Percentiles rank a stretch among this genome's conserved stretches.
Evolutionary conservation across 2,888 invertebrate species (phyloP).

Genomic region (Platynereis dumerilii): DNA sequence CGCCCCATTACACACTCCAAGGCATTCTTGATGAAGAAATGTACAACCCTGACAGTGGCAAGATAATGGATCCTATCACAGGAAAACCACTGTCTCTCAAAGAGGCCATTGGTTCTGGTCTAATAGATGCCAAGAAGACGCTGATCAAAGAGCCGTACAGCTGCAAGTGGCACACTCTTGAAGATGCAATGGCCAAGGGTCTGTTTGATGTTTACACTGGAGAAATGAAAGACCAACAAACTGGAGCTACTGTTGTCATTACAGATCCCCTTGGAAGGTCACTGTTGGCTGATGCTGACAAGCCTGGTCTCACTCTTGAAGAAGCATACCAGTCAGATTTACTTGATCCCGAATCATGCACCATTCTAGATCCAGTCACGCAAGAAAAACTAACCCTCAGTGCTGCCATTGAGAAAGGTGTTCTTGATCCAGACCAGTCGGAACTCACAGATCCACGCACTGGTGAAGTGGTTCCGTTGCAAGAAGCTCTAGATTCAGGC

Average conservation of each 20-base stretch:
- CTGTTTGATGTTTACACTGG: slow-evolving; percentile 31
- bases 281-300: slow-evolving; percentile 46
- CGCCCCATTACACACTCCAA: slow-evolving; percentile 15
- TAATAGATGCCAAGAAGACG: slow-evolving; percentile 69
- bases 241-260: slow-evolving; percentile 45
- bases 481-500: slow-evolving; percentile 76
- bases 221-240: slow-evolving; percentile 40
- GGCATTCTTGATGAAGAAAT: slow-evolving; percentile 59
- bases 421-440: slow-evolving; percentile 75
- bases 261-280: slow-evolving; percentile 54
- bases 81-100: slow-evolving; percentile 78
- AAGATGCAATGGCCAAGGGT: slow-evolving; percentile 30
- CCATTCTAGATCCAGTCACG: slow-evolving; percentile 23
- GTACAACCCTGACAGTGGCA: slow-evolving; percentile 78
- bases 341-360: slow-evolving; percentile 16
- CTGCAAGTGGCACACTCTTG: slow-evolving; percentile 25
- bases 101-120: slow-evolving; percentile 75
- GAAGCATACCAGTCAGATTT: slow-evolving; percentile 15
- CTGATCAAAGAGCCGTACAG: slow-evolving; percentile 27
- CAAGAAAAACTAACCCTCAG: slow-evolving; percentile 25
- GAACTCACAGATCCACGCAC: slow-evolving; percentile 74
- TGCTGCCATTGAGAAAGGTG: slow-evolving; percentile 89
- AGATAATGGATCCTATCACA: slow-evolving; percentile 83
- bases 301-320: slow-evolving; percentile 22
- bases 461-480: slow-evolving; percentile 69